phyloP scores from a whole-genome alignment of 1,140 invertebrate genomes.

The Drosophila sucinea region DNA sequence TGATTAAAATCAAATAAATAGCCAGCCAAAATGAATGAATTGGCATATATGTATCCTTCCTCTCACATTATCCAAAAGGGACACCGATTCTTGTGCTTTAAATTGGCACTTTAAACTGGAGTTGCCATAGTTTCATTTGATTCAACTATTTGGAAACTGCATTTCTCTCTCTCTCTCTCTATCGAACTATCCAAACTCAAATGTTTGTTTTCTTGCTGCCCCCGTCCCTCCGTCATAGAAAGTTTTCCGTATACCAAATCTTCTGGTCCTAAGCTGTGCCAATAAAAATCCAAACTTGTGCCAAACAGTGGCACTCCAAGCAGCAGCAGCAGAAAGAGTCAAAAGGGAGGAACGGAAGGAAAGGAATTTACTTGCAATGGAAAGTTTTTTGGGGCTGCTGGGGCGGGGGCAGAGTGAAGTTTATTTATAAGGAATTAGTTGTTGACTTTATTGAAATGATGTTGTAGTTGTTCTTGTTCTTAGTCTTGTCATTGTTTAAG shows the following conservation, averaged over 20 bases:
- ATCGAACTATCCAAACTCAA: constrained; percentile 5
- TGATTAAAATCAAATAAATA: constrained; percentile 3
- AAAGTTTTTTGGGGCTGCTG: neutral
- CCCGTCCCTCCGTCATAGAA: neutral
- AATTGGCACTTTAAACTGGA: neutral
- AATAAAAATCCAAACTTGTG: constrained; percentile 22
- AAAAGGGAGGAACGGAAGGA: too few species aligned
- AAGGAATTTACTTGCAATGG: constrained; percentile 10
- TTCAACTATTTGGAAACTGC: neutral
- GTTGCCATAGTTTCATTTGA: constrained; percentile 5
- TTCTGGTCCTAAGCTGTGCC: constrained; percentile 13
- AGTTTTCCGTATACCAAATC: constrained; percentile 15
- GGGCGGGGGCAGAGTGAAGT: neutral
- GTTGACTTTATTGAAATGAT: constrained; percentile 20
- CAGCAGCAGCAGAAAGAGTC: neutral
- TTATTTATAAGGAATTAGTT: constrained; percentile 18
- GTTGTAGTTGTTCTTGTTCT: neutral
- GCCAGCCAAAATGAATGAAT: neutral
- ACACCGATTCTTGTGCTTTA: neutral
- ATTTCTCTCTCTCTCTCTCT: neutral
- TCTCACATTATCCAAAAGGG: too few species aligned
- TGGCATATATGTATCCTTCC: neutral
- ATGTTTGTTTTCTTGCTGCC: neutral
- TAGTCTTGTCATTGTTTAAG: constrained; percentile 6
- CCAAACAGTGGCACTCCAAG: neutral